Conservation (phyloP, 1,140 invertebrate genomes). For the Drosophila orena region DNA sequence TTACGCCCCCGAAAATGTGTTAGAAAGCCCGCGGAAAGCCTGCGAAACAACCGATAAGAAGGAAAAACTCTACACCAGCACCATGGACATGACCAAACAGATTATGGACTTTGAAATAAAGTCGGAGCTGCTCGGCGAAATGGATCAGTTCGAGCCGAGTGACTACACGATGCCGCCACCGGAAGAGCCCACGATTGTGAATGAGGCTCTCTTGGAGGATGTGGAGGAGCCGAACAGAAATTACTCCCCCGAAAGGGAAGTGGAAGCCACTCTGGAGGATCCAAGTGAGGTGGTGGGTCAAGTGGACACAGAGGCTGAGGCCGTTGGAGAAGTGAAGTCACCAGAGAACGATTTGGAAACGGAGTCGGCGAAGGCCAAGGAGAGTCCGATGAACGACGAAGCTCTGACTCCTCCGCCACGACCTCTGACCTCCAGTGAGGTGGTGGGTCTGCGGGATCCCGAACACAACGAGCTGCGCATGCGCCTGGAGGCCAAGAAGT, state of each 20-base stretch:
- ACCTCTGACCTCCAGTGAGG: constrained; percentile 77
- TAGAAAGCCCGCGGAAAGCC: constrained; percentile 20
- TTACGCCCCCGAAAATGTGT: constrained; percentile 39
- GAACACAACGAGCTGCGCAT: constrained; percentile 68
- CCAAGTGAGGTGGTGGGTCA: background rate
- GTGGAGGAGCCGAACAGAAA: constrained; percentile 6
- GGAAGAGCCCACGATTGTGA: constrained; percentile 45
- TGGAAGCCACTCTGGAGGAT: constrained; percentile 15
- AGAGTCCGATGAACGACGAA: constrained; percentile 33
- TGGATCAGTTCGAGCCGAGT: constrained; percentile 53
- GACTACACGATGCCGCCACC: constrained; percentile 55
- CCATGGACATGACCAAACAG: constrained; percentile 83
- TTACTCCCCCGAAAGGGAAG: constrained; percentile 7
- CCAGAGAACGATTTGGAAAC: constrained; percentile 16
- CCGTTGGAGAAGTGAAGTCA: background rate
- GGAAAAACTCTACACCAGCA: constrained; percentile 19
- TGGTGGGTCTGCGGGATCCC: constrained; percentile 65
- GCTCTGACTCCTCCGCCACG: constrained; percentile 74
- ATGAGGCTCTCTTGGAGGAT: background rate
- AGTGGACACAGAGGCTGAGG: background rate
- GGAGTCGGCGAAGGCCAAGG: constrained; percentile 23
- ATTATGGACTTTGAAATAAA: constrained; percentile 76
- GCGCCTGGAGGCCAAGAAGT: constrained; percentile 65
- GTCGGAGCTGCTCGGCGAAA: constrained; percentile 36
- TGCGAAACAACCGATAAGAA: constrained; percentile 11